phyloP scores from a whole-genome alignment of 2,797 vertebrate genomes.

The Prunella strophiata region DNA sequence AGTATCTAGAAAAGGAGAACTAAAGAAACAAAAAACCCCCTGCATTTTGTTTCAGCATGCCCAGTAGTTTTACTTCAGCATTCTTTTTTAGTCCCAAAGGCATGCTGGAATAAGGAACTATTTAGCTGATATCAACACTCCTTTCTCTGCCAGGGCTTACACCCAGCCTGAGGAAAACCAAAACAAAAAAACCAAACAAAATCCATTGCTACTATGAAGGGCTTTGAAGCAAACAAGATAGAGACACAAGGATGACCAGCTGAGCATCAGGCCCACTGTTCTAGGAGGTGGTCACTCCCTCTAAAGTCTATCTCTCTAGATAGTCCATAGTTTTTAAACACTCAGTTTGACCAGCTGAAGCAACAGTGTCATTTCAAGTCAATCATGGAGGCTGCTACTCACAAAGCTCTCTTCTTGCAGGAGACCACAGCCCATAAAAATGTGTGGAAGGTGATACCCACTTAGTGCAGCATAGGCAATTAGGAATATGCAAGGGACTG shows the following conservation, averaged over 20 bases:
- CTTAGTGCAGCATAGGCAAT: slow-evolving; percentile 56
- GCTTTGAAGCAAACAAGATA: neutral
- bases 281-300: neutral
- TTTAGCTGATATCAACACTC: neutral
- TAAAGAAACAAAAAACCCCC: neutral
- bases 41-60: neutral
- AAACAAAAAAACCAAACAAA: neutral
- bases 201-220: neutral
- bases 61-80: neutral
- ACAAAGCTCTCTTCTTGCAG: neutral
- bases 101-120: neutral
- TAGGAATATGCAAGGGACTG: slow-evolving; percentile 63
- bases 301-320: neutral
- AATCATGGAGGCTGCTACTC: neutral
- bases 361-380: slow-evolving; percentile 60
- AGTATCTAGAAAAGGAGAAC: neutral
- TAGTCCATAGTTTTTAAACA: neutral
- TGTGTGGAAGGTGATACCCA: neutral
- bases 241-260: neutral
- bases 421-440: neutral
- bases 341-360: slow-evolving; percentile 47
- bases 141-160: neutral
- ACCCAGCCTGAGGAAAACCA: neutral
- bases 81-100: neutral
- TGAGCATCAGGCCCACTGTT: neutral